phyloP scores from a whole-genome alignment of 1,140 invertebrate genomes.

The Conopomorpha cramerella region DNA sequence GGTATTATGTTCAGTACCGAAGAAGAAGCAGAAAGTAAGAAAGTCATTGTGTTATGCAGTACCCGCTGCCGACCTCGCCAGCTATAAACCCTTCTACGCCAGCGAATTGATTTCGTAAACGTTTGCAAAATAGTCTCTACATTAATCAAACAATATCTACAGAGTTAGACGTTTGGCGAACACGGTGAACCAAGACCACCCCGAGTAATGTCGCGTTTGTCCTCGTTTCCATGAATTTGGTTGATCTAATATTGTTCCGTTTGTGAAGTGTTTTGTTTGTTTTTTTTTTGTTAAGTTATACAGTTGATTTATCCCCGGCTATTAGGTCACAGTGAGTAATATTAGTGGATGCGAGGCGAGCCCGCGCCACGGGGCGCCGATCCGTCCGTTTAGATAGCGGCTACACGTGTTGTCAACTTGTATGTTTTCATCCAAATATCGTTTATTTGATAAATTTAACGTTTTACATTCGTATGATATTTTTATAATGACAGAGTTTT shows the following conservation, averaged over 20 bases:
- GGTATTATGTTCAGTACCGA: no score
- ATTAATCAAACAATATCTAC: no score
- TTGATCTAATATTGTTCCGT: constrained; percentile 37
- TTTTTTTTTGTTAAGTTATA: constrained; percentile 28
- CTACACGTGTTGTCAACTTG: constrained; percentile 56
- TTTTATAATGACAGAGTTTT: constrained; percentile 33
- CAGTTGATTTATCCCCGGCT: constrained; percentile 47
- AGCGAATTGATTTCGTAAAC: no score
- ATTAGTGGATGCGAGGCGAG: constrained; percentile 18
- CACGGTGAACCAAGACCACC: constrained; percentile 21
- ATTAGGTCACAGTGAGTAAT: constrained; percentile 51
- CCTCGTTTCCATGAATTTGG: constrained; percentile 53
- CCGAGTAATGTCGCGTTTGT: constrained; percentile 41
- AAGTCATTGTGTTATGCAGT: no score
- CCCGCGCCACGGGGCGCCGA: constrained; percentile 40
- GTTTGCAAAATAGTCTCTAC: no score
- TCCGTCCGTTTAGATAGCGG: constrained; percentile 40
- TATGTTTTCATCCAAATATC: constrained; percentile 51
- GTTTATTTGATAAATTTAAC: constrained; percentile 38
- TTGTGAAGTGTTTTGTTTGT: constrained; percentile 30
- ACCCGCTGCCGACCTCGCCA: no score
- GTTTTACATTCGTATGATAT: constrained; percentile 34
- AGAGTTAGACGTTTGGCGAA: no score
- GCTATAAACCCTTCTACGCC: no score
- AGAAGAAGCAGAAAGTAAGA: no score